Conservation (phyloP, 2,888 invertebrate genomes). For the Dromius quadrimaculatus region DNA sequence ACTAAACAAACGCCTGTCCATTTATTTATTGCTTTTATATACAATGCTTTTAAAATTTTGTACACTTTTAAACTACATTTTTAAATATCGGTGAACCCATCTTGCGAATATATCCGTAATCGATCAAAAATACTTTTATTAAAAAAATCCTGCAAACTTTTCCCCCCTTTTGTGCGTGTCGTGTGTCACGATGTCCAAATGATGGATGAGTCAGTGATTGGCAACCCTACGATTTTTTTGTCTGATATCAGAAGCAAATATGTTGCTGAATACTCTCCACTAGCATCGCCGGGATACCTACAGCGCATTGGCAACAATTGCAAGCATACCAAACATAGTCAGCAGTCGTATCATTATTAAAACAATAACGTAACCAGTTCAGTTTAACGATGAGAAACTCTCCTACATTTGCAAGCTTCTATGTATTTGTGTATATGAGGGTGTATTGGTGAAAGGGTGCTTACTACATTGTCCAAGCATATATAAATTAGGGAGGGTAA, state of each 20-base stretch:
- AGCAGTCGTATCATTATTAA: constrained; percentile 13
- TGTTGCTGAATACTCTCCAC: not conserved
- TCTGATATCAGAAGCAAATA: not conserved
- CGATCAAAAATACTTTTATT: too few species aligned
- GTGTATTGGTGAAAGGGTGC: constrained; percentile 10
- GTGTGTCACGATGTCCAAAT: not conserved
- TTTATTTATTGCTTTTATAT: constrained; percentile 35
- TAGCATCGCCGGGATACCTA: not conserved
- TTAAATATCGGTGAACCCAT: too few species aligned
- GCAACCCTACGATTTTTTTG: not conserved
- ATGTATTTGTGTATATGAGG: not conserved
- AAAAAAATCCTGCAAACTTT: too few species aligned
- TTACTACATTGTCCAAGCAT: constrained; percentile 54
- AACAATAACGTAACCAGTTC: constrained; percentile 11
- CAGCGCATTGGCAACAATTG: constrained; percentile 10
- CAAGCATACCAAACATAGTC: not conserved
- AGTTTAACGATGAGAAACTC: not conserved
- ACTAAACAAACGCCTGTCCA: constrained; percentile 28
- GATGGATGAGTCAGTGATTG: constrained; percentile 6
- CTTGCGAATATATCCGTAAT: too few species aligned
- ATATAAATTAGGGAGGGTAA: constrained; percentile 66
- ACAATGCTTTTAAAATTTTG: too few species aligned
- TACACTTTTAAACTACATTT: too few species aligned
- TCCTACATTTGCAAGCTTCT: not conserved
- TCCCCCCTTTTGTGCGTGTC: not conserved